Evolutionary conservation across 2,888 invertebrate species (phyloP).

Genomic region (Subacronicta megacephala): DNA sequence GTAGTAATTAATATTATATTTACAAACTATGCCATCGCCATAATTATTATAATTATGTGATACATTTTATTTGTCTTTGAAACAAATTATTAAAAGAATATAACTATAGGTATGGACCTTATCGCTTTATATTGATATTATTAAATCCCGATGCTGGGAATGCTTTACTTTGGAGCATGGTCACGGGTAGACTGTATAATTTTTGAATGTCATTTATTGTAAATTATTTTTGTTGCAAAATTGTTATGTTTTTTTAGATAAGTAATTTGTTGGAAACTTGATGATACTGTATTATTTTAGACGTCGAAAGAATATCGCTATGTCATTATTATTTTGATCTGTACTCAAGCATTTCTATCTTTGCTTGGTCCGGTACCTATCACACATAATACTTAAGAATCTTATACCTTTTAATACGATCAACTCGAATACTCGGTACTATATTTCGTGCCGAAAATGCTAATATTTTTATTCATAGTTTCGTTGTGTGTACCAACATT

Average conservation of each 20-base stretch:
- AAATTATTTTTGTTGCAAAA: conserved; percentile 13
- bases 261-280: background rate
- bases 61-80: background rate
- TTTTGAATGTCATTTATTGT: conserved; percentile 2
- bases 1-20: background rate
- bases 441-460: conserved; percentile 7
- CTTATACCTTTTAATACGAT: conserved; percentile 20
- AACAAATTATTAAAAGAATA: conserved; percentile 14
- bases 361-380: background rate
- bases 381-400: too few relatives aligned
- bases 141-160: too few relatives aligned
- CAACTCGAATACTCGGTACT: conserved; percentile 17
- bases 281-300: background rate
- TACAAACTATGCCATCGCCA: background rate
- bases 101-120: background rate
- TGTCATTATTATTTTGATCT: background rate
- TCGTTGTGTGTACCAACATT: conserved; percentile 3
- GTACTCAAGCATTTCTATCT: background rate
- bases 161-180: too few relatives aligned
- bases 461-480: background rate
- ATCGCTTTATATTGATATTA: too few relatives aligned
- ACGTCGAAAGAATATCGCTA: background rate
- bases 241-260: conserved; percentile 9
- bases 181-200: too few relatives aligned
- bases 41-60: background rate